Evolutionary conservation across 1,140 invertebrate genomes (phyloP), one percentile per base, ranked within the genome.

Genomic region (Armadillidium nasatum): DNA sequence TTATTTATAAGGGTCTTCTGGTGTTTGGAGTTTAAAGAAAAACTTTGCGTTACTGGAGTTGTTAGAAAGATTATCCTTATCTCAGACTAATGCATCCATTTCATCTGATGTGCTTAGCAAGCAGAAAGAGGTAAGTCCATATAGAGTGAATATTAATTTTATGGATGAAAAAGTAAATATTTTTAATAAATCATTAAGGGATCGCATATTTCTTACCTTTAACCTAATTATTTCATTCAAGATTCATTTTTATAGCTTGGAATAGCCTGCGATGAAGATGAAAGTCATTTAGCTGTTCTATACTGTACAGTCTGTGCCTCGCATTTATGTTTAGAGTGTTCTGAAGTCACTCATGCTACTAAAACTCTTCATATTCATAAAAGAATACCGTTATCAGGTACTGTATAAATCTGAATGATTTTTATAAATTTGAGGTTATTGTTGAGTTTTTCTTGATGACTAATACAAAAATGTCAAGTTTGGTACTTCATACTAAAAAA

Each of bases 261-360:
- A n/a, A n/a, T n/a, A n/a, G n/a, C n/a, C 21, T 89, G 89, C 83
- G 89, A 89, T 83, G 89, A 89, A 82, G 87, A 89, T 80, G 88
- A 89, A 76, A 82, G 83, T 7, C 88, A 90, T 77, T 83, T 84
- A 15, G 88, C 89, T 23, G 88, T 89, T 11, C 80, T 90, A 2
- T 90, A 88, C 79, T 90, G 89, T 81, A 88, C 86, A 4, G 85
- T 88, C 6, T 90, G 89, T 77, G 84, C 85, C 44, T 87, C 87
- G 44, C 87, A 89, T 82, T 82, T 90, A 6, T 90, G 89, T 83
- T 84, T 88, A 46, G 85, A 87, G 66, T 90, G 89, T 78, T 87
- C 88, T 44, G 85, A 87, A 43, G 81, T 82, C 0, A 88, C 88
- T 0, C 88, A 90, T 79, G 86, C 87, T 0, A 89, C 88, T 10